phyloP scores from a whole-genome alignment of 2,888 invertebrate species.

The Meteorus colon region DNA sequence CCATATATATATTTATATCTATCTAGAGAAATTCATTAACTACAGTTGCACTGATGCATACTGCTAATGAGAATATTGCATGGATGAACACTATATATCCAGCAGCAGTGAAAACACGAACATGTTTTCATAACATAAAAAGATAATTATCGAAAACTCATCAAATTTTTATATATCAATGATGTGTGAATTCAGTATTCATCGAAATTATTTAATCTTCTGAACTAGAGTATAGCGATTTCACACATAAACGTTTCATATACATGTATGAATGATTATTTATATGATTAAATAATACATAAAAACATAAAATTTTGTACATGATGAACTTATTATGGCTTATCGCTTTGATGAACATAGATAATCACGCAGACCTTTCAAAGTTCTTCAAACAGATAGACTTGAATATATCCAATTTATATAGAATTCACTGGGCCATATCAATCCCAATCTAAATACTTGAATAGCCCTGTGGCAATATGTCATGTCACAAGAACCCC shows the following conservation, averaged over 20 bases:
- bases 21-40: slow-evolving; percentile 4
- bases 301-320: neutral
- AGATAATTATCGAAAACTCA: neutral
- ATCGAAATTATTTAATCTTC: neutral
- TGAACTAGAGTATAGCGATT: neutral
- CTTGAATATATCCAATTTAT: neutral
- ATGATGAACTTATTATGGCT: slow-evolving; percentile 1
- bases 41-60: neutral
- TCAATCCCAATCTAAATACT: neutral
- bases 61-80: slow-evolving; percentile 29
- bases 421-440: neutral
- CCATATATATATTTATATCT: neutral
- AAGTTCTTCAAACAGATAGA: neutral
- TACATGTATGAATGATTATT: neutral
- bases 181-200: neutral
- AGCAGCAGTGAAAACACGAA: neutral
- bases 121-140: slow-evolving; percentile 25
- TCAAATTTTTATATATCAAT: neutral
- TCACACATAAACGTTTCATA: neutral
- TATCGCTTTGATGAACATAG: slow-evolving; percentile 8
- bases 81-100: neutral
- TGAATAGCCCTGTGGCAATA: neutral
- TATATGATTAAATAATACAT: neutral
- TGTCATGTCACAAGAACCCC: neutral
- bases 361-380: neutral